Base-by-base conservation (phyloP, 2,888 invertebrate genomes). In the Polia nebulosa region DNA sequence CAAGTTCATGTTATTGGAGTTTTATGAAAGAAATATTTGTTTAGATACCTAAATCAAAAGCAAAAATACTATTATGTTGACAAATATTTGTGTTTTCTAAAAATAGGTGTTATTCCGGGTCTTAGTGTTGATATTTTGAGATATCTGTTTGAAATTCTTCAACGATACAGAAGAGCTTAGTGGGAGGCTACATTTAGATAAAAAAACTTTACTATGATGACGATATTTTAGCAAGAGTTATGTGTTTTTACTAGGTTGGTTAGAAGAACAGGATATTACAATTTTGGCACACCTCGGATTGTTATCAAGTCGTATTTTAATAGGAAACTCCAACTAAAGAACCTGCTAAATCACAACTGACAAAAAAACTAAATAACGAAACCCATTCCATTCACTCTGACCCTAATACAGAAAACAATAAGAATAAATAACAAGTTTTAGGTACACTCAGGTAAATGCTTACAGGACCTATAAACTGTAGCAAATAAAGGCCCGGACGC, bases 351-450 rank as follows among this genome's bases (percentile, higher is more conserved):
- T 52, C n/a, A 29, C 15, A 25, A 55, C 5, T 27, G 2, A 34
- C 13, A 9, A 36, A 51, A n/a, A 72, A 51, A 27, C 49, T 20
- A 44, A 25, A 44, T 29, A 44, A 51, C 6, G 11, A 29, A 51
- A 17, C 13, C 20, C 17, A 55, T 47, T 49, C 44, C 29, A 61
- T 41, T 69, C 52, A 47, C 36, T 44, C 36, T 13, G 29, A 58
- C 57, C 57, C 52, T 65, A 72, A 55, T 36, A 68, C 36, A 45
- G 44, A 56, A 56, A 44, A 56, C 47, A 76, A 71, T 62, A 66
- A 67, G 32, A 61, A 70, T 58, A 72, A 62, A 67, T 60, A 69
- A 47, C 34, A 68, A 59, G 55, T 41, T 66, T 51, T 76, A 67
- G 61, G 52, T 63, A 53, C 49, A 63, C 11, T 20, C 55, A 78